Base-by-base conservation (phyloP, 2,113 vertebrate genomes). In the Melanotaenia duboulayi region DNA sequence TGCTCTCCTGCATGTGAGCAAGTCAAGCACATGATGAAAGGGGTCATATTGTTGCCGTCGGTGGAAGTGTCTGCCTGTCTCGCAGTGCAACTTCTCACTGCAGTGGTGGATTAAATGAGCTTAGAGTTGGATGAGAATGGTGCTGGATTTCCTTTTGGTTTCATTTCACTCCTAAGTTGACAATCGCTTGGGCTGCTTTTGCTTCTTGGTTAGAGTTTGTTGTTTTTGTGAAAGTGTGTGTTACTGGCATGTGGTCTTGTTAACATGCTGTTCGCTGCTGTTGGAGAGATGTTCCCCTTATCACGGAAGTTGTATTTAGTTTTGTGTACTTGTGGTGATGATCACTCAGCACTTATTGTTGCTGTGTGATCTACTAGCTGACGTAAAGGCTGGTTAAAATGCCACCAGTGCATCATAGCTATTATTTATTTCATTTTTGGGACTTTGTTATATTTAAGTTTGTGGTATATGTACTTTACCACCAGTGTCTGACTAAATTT, bases 11-110 rank as follows among this genome's bases (percentile, higher is more conserved):
- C 73, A 62, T 37, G 50, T 62, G 54, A 37, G 71, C 76, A 58
- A 82, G 65, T 74, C 19, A 39, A 82, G 79, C 44, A 59, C 46
- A n/a, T 17, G 59, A 74, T 78, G 25, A 85, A 71, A 75, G 77
- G 32, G 64, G 37, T 72, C 50, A 22, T 60, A 60, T 76, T 71
- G 72, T 51, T 72, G 59, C 70, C 61, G 71, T 56, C 50, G 24
- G 72, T 74, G 56, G 71, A 66, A 59, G 76, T 51, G 64, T 74
- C 46, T 46, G n/a, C 60, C 66, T 65, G 69, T 23, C 37, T 40
- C 39, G 20, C 23, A 54, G 25, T 54, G 39, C 32, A 57, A 65
- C 69, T 67, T 67, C 46, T 46, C 57, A 81, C 42, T 67, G 64
- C 58, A 69, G 71, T 20, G 11, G 42, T 35, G 64, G 72, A 79